A percentile compares a stretch with the other conserved stretches of the same genome.
Evolutionary conservation across 2,797 vertebrate genomes (phyloP).

Genomic region (Phataginus tricuspis): DNA sequence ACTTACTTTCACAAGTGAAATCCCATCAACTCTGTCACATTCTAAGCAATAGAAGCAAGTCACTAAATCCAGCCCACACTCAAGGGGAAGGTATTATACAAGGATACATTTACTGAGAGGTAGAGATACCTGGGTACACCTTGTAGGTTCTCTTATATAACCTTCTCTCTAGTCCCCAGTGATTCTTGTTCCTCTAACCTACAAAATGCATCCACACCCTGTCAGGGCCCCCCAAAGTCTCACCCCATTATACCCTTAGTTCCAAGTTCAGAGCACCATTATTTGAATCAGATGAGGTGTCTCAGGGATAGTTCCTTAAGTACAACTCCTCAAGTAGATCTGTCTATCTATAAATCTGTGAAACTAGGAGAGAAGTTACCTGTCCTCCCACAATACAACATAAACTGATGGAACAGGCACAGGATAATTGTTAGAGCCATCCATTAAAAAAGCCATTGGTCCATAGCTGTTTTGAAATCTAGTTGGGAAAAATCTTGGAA

Average conservation of each 20-base stretch:
- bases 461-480: conserved; percentile 26
- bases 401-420: neutral
- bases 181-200: neutral
- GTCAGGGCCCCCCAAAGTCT: neutral
- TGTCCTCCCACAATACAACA: neutral
- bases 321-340: neutral
- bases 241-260: neutral
- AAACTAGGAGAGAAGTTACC: neutral
- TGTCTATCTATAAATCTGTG: neutral
- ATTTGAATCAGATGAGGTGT: neutral
- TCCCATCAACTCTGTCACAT: neutral
- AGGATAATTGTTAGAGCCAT: neutral
- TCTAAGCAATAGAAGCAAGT: neutral
- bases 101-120: neutral
- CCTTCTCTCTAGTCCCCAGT: neutral
- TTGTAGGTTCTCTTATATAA: neutral
- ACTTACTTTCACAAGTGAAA: neutral
- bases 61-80: neutral
- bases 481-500: neutral
- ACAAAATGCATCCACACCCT: neutral
- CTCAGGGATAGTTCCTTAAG: neutral
- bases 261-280: neutral
- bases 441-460: neutral
- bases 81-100: neutral
- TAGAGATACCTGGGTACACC: no score